Evolutionary conservation across 2,113 vertebrate species (phyloP), one percentile per base, ranked within the genome.

Genomic region (Antechinus stuartii): DNA sequence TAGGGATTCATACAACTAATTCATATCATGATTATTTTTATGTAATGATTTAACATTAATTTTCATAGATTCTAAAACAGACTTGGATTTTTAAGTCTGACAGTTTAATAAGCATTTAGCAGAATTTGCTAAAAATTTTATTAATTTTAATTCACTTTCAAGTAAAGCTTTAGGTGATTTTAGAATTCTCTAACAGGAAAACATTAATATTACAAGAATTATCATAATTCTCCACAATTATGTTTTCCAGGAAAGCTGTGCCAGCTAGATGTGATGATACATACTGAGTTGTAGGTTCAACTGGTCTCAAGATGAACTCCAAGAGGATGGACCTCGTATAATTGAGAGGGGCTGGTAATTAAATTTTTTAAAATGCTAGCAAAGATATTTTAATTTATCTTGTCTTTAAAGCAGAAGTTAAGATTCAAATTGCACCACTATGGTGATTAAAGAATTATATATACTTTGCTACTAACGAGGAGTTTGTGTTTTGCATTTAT

Each of bases 371-470:
- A 91, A 94, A 52, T 90, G 95, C 68, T 93, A 96, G 30, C 89
- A 95, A 97, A 46, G 24, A 11, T 95, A 50, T 90, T 94, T 89
- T 54, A 23, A 94, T 19, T 96, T 42, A 90, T 46, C 54, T 89
- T 91, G 47, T 56, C 94, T 95, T 56, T 94, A 93, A 95, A 42
- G 96, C 56, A 94, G 8, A 97, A 2, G 89, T 90, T 30, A 90
- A 90, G 27, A 49, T 94, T 96, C 53, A 96, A 90, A 94, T 97
- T 95, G 95, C 22, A 95, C 24, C 90, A 95, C 94, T 95, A 96
- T 12, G 93, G 3, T 95, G 92, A 94, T 52, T 42, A 95, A 76
- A 96, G 95, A 94, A 94, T 7, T 90, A 27, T 30, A 89, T 16
- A 91, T 93, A 96, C 94, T 94, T 57, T 49, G 93, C 57, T 96